Evolutionary conservation across 2,113 vertebrate species (phyloP).

Genomic region (Donacobius atricapilla): DNA sequence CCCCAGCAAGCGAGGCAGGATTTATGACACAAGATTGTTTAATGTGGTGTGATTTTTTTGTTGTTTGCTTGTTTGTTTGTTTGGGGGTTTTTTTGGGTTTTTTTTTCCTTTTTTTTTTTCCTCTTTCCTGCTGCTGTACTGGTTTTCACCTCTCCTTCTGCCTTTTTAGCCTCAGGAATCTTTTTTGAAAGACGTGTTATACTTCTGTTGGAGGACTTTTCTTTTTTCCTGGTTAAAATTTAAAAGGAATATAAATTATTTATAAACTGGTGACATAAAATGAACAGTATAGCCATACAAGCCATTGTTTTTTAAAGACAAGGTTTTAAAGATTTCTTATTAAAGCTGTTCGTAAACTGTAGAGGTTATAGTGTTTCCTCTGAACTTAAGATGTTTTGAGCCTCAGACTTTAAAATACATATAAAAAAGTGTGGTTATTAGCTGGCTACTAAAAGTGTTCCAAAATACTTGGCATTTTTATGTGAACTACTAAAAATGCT

Average conservation of each 20-base stretch:
- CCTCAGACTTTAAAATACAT: neutral
- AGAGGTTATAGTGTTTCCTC: neutral
- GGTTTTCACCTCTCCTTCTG: neutral
- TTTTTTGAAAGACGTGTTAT: neutral
- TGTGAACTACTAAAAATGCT: neutral
- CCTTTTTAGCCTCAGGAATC: neutral
- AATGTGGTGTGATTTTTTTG: neutral
- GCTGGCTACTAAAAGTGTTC: neutral
- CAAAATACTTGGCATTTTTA: neutral
- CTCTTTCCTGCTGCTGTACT: neutral
- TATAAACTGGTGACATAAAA: constrained; percentile 13
- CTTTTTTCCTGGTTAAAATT: constrained; percentile 1
- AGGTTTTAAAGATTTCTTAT: neutral
- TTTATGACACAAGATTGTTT: neutral
- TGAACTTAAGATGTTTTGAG: neutral
- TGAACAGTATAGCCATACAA: neutral
- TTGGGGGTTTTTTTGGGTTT: neutral
- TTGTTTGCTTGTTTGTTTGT: neutral
- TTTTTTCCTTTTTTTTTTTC: neutral
- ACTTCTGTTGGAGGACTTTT: neutral
- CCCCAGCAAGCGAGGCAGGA: neutral
- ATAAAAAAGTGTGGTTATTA: neutral
- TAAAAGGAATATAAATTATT: constrained; percentile 31
- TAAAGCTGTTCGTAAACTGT: neutral
- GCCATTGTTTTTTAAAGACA: neutral